Evolutionary conservation across 2,113 vertebrate species (phyloP).

Genomic region (Andinoacara biseriatus): DNA sequence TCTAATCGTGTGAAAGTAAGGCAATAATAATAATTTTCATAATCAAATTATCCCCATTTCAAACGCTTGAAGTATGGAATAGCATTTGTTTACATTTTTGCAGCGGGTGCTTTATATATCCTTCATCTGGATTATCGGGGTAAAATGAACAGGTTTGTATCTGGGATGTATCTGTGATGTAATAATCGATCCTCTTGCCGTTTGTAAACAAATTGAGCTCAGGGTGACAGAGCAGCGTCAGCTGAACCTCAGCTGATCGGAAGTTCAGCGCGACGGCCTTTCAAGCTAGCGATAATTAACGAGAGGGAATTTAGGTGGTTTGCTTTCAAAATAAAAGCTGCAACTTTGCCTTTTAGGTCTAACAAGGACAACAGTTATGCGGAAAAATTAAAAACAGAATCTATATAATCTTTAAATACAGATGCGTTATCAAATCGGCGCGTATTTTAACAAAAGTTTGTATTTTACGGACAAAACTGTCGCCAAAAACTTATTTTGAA

Average conservation of each 20-base stretch:
- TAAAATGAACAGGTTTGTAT: neutral
- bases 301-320: neutral
- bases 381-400: neutral
- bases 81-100: neutral
- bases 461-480: neutral
- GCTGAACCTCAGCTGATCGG: constrained; percentile 84
- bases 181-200: neutral
- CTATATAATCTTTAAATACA: fast-evolving
- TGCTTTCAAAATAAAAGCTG: constrained; percentile 32
- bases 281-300: neutral
- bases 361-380: fast-evolving
- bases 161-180: neutral
- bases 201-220: constrained; percentile 63
- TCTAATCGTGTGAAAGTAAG: neutral
- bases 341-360: fast-evolving
- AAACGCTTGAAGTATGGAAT: neutral
- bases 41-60: neutral
- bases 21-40: neutral
- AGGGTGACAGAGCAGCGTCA: constrained; percentile 63
- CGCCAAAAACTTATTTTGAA: constrained; percentile 46
- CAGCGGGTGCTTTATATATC: neutral
- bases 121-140: neutral
- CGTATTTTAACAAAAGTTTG: fast-evolving
- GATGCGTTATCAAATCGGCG: fast-evolving
- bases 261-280: constrained; percentile 47